phyloP scores from a whole-genome alignment of 2,113 vertebrate species.

The Dolichallabes microphthalmus region DNA sequence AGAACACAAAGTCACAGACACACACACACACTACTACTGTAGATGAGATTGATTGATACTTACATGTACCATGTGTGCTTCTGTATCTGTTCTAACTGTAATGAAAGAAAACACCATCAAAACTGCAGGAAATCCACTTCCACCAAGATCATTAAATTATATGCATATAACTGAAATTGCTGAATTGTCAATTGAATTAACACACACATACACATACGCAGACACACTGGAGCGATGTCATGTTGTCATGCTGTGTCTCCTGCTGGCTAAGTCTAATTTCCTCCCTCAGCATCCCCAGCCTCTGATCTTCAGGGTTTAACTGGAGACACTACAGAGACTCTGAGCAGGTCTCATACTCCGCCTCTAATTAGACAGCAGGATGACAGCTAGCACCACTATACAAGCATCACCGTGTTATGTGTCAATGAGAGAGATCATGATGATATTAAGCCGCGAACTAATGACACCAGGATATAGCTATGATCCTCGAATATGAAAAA shows the following conservation, averaged over 20 bases:
- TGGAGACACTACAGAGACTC: slow-evolving; percentile 27
- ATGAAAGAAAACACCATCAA: slow-evolving; percentile 30
- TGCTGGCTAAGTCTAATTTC: slow-evolving; percentile 36
- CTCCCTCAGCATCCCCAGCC: slow-evolving; percentile 1
- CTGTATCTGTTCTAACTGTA: slow-evolving; percentile 98
- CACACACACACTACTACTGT: slow-evolving; percentile 36
- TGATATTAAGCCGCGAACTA: slow-evolving; percentile 7
- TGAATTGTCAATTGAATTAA: neutral
- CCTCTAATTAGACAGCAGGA: slow-evolving; percentile 35
- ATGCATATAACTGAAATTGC: neutral
- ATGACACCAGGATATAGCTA: slow-evolving; percentile 9
- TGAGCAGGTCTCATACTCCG: neutral
- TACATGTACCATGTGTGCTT: slow-evolving; percentile 99
- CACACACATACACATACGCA: neutral
- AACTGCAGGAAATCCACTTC: slow-evolving; percentile 8
- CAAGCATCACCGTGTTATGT: slow-evolving; percentile 22
- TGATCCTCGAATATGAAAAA: neutral
- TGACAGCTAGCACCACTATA: neutral
- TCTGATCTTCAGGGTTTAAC: slow-evolving; percentile 39
- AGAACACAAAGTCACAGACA: neutral
- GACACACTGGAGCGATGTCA: slow-evolving; percentile 16
- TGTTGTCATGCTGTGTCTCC: slow-evolving; percentile 14
- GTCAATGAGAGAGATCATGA: slow-evolving; percentile 13
- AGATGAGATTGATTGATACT: slow-evolving; percentile 73
- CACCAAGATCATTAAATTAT: slow-evolving; percentile 19